These are phyloP conservation scores for Campoplex capitator DNA, from an alignment of 2,888 invertebrate genomes.

Conservation along the genomic window DNA sequence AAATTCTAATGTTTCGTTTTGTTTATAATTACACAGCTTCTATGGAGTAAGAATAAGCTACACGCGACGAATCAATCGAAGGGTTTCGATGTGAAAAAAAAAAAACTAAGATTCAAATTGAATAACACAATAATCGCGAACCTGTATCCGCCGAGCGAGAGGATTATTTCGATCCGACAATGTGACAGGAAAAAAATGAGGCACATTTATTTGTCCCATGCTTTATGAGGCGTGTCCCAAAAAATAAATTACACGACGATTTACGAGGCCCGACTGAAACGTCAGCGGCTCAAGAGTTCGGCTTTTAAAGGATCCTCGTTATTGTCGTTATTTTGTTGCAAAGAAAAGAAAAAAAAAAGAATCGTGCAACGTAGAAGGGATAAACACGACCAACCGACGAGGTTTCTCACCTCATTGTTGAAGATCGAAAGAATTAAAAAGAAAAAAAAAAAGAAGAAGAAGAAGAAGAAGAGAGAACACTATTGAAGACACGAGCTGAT, in stretches of 20 bases:
- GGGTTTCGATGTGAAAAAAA: not conserved
- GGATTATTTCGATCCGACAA: constrained; percentile 5
- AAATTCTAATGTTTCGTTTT: not conserved
- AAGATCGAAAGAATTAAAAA: constrained; percentile 30
- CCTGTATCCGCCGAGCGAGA: constrained; percentile 50
- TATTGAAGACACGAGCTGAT: constrained; percentile 58
- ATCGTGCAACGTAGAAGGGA: constrained; percentile 29
- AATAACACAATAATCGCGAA: constrained; percentile 41
- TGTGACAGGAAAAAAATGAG: constrained; percentile 10
- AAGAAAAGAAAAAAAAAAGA: not conserved
- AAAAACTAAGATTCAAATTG: not conserved
- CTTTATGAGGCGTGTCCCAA: constrained; percentile 3
- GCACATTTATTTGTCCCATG: constrained; percentile 48
- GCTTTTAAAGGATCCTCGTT: constrained; percentile 76
- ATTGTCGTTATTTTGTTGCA: constrained; percentile 60
- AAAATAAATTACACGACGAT: constrained; percentile 50
- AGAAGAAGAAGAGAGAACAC: constrained; percentile 3
- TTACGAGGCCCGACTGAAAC: constrained; percentile 70
- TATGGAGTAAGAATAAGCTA: not conserved
- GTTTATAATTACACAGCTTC: no score
- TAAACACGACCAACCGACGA: constrained; percentile 38
- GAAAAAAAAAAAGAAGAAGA: constrained; percentile 37
- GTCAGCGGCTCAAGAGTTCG: constrained; percentile 54
- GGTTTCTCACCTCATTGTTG: constrained; percentile 68
- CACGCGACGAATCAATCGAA: not conserved